Evolutionary conservation across 2,797 vertebrate species (phyloP).

Genomic region (Sternarchorhynchus goeldii): DNA sequence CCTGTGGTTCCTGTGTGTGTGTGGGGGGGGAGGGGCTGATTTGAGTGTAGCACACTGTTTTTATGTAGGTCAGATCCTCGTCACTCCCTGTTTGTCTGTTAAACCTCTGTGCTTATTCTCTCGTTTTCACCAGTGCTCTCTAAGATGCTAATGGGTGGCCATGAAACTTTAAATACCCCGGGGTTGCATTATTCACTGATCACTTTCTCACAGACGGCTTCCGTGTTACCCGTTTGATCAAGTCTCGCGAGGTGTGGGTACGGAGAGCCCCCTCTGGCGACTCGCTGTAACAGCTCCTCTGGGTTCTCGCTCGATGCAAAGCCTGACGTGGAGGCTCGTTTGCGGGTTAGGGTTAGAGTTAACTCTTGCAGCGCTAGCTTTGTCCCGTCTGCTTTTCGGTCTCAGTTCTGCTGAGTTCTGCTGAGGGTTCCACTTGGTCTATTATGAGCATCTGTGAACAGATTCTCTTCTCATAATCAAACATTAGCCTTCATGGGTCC

Average conservation of each 20-base stretch:
- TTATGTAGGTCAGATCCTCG: constrained; percentile 33
- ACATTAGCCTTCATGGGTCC: neutral
- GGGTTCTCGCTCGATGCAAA: neutral
- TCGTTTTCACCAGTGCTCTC: constrained; percentile 17
- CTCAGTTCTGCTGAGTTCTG: too few species aligned
- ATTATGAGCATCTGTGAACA: constrained; percentile 1
- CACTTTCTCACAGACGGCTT: constrained; percentile 63
- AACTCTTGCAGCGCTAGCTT: too few species aligned
- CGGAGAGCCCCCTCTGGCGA: constrained; percentile 10
- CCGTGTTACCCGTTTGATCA: constrained; percentile 45
- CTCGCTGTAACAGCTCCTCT: neutral
- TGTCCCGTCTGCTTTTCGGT: too few species aligned
- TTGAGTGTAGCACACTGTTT: constrained; percentile 13
- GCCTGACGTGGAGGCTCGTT: neutral
- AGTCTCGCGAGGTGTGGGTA: constrained; percentile 23
- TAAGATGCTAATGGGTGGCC: constrained; percentile 68
- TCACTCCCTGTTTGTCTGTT: neutral
- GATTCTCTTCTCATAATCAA: neutral
- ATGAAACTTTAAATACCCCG: constrained; percentile 72
- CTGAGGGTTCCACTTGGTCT: neutral
- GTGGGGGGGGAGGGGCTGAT: neutral
- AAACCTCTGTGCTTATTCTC: constrained; percentile 32
- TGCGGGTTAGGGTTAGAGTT: too few species aligned
- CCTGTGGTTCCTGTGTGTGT: constrained; percentile 20
- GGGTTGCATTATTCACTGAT: constrained; percentile 75